phyloP scores from a whole-genome alignment of 2,797 vertebrate species.

The Rhinoraja longicauda region DNA sequence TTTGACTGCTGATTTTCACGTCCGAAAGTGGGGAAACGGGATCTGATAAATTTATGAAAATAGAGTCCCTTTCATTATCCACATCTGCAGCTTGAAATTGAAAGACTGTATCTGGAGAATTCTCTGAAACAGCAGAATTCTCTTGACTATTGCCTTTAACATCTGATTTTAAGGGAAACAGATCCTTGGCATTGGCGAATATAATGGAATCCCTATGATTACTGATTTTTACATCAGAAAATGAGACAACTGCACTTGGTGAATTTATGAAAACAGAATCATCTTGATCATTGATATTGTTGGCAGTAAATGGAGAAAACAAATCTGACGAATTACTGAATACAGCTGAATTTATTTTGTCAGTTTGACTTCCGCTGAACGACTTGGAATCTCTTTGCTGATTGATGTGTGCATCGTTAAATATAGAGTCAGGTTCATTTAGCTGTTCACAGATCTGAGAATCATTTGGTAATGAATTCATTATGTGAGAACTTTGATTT shows the following conservation, averaged over 20 bases:
- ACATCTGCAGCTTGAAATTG: conserved; percentile 51
- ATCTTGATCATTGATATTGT: conserved; percentile 54
- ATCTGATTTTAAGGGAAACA: conserved; percentile 47
- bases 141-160: conserved; percentile 53
- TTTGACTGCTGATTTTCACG: conserved; percentile 52
- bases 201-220: conserved; percentile 64
- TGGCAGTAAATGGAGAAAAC: conserved; percentile 55
- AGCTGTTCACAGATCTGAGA: background rate
- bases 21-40: conserved; percentile 48
- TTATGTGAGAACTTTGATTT: conserved; percentile 48
- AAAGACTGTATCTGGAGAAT: conserved; percentile 48
- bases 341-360: conserved; percentile 62
- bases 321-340: conserved; percentile 52
- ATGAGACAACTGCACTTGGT: conserved; percentile 53
- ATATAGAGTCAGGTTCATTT: conserved; percentile 48
- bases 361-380: conserved; percentile 48
- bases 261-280: conserved; percentile 61
- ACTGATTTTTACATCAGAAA: conserved; percentile 42
- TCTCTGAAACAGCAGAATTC: conserved; percentile 61
- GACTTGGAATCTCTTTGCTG: conserved; percentile 61
- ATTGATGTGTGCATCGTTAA: conserved; percentile 47
- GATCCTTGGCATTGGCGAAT: conserved; percentile 56
- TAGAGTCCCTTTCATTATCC: conserved; percentile 63
- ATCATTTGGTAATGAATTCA: conserved; percentile 28
- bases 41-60: conserved; percentile 56